Evolutionary conservation across 2,797 vertebrate species (phyloP), one percentile per base, ranked within the genome.

Genomic region (Coregonus sp.): DNA sequence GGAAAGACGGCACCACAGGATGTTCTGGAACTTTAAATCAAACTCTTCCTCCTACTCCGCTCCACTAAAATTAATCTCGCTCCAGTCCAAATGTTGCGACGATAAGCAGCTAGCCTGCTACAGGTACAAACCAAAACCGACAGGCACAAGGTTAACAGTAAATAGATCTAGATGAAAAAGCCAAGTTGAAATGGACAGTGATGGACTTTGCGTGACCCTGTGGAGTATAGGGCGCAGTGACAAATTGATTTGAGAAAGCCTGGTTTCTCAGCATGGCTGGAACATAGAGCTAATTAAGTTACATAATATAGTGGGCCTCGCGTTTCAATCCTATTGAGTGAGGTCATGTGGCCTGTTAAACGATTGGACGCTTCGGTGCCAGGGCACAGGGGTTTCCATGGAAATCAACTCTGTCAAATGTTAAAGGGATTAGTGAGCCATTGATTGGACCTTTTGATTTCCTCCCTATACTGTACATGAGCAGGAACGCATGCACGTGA

Each of bases 351-450:
- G 11, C 20, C 70, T 85, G 78, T 74, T 86, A 75, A 87, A 81
- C 1, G 76, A 89, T 90, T 86, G 79, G 73, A 4, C 29, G 68
- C 82, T 70, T 80, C 75, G 73, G 75, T 71, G 73, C 47, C 56
- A 72, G 85, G 74, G 74, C 79, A 75, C 16, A 72, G 75, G 78
- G 85, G 77, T 85, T 89, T 89, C 89, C 84, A 82, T 89, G 86
- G 86, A 92, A 91, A 91, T 92, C 89, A 88, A 82, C 85, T 82
- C 82, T 80, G 79, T 88, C 80, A 91, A 93, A 92, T 90, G 89
- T 84, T 87, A 92, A 89, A 80, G 75, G 84, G 86, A 91, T 90
- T 89, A 88, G 67, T 12, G 3, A 54, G 70, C 56, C 68, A 79
- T 81, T 72, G 86, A 92, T 88, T 68, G 40, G 31, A n/a, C 74